Base-by-base conservation (phyloP, 2,888 invertebrate genomes). In the Daptonema setosum region DNA sequence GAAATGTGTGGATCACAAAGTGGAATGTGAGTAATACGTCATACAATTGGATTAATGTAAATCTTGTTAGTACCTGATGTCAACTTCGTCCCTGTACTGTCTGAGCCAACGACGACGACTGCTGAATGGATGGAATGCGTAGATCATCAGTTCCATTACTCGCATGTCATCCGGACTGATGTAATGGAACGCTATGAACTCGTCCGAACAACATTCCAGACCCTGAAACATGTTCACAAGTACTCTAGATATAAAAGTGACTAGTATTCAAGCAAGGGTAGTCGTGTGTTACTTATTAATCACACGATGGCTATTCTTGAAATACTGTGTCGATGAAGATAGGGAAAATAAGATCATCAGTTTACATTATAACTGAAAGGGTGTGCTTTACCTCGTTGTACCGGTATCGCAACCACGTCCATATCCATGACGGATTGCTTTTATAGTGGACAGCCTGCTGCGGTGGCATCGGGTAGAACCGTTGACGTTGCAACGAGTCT, bases 151-250 rank as follows among this genome's bases (percentile, higher is more conserved):
- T 22, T 52, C 52, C 17, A 52, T 17, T 2, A 52, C 35, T 2
- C 30, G 30, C 52, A 52, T 52, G 5, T 29, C 14, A 2, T 28
- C n/a, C 17, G 52, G 52, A 20, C 30, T 52, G 20, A 52, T 52
- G 52, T 52, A 52, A 30, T 52, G 52, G 22, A 52, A 52, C 11
- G 30, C 28, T 20, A 52, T 52, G 52, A 52, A 52, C 5, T 20
- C 29, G 22, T 52, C 52, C n/a, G 52, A 28, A 29, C 52, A 52
- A 22, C 52, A 52, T n/a, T 52, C 30, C n/a, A 29, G 22, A 8
- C 52, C 35, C 52, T 52, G 52, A 52, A 52, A 52, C 35, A 35
- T 35, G n/a, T n/a, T n/a, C n/a, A n/a, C n/a, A n/a, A n/a, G n/a
- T n/a, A n/a, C n/a, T n/a, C n/a, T n/a, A n/a, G n/a, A n/a, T n/a